Evolutionary conservation across 2,113 vertebrate genomes (phyloP).

Genomic region (Paraplagusia blochii): DNA sequence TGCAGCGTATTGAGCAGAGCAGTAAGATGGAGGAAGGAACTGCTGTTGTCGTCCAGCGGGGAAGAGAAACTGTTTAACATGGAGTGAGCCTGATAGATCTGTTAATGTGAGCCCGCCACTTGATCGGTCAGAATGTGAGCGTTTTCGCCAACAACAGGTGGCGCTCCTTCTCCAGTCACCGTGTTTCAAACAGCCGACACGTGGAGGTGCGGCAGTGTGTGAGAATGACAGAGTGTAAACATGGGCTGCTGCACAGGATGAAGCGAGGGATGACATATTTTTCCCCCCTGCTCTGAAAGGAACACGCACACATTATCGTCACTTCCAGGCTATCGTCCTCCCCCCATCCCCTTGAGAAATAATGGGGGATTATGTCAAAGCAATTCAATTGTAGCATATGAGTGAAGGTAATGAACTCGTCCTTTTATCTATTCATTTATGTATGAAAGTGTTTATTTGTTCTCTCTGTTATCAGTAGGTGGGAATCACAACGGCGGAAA

Average conservation of each 20-base stretch:
- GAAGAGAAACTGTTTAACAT: neutral
- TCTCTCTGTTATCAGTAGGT: slow-evolving; percentile 37
- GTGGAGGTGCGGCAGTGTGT: slow-evolving; percentile 27
- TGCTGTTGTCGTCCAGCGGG: neutral
- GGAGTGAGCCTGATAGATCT: neutral
- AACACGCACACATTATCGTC: slow-evolving; percentile 26
- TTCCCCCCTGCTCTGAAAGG: slow-evolving; percentile 41
- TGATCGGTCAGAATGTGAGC: neutral
- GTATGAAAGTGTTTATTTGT: slow-evolving; percentile 52
- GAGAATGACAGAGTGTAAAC: slow-evolving; percentile 38
- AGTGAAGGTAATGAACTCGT: slow-evolving; percentile 65
- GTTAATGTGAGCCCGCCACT: neutral
- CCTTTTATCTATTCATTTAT: slow-evolving; percentile 64
- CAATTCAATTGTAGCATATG: slow-evolving; percentile 64
- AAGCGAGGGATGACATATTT: slow-evolving; percentile 45
- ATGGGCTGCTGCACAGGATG: slow-evolving; percentile 37
- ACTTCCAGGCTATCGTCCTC: slow-evolving; percentile 56
- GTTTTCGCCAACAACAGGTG: slow-evolving; percentile 57
- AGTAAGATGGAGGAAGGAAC: slow-evolving; percentile 20
- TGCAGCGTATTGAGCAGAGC: slow-evolving; percentile 40
- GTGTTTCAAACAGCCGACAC: slow-evolving; percentile 21
- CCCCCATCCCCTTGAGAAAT: slow-evolving; percentile 69
- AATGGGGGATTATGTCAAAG: slow-evolving; percentile 72
- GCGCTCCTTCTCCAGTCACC: slow-evolving; percentile 53
- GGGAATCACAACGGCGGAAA: slow-evolving; percentile 19